These are phyloP conservation scores for Agelas oroides DNA, from an alignment of 37 sponge, comb jelly and placozoan genomes.

Conservation along the genomic window DNA sequence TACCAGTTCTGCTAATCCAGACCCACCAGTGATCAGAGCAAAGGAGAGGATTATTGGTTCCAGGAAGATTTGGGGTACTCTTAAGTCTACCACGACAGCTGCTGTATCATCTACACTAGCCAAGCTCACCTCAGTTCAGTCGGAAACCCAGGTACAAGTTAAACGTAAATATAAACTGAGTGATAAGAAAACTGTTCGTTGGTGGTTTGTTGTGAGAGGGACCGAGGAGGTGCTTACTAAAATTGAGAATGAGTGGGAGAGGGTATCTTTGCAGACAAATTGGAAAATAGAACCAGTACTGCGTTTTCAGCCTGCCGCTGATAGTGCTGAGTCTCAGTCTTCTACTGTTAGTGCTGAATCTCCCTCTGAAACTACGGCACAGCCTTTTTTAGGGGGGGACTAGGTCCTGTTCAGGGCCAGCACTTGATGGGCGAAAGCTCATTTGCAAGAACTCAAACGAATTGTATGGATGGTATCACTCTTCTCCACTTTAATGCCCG, in stretches of 20 bases:
- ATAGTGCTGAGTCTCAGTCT: too few species aligned
- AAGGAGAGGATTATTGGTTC: neutral
- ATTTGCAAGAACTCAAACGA: neutral
- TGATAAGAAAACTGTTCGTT: too few species aligned
- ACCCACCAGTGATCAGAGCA: neutral
- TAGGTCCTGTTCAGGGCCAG: neutral
- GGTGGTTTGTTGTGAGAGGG: too few species aligned
- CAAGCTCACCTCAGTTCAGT: too few species aligned
- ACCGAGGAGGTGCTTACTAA: too few species aligned
- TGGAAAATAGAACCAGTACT: too few species aligned
- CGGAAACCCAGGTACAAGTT: neutral
- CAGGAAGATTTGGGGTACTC: constrained; percentile 2
- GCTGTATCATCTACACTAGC: neutral
- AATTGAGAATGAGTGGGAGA: too few species aligned
- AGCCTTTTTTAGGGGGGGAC: neutral
- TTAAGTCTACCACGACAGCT: neutral
- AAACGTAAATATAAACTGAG: neutral
- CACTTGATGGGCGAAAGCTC: neutral
- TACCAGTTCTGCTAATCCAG: too few species aligned
- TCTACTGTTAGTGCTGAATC: too few species aligned
- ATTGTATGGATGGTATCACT: neutral
- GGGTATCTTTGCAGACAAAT: too few species aligned
- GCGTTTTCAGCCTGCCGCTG: too few species aligned
- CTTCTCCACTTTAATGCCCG: neutral
- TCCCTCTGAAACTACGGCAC: too few species aligned